Conservation (phyloP, 2,888 invertebrate genomes). For the Leptinotarsa haldemani region DNA sequence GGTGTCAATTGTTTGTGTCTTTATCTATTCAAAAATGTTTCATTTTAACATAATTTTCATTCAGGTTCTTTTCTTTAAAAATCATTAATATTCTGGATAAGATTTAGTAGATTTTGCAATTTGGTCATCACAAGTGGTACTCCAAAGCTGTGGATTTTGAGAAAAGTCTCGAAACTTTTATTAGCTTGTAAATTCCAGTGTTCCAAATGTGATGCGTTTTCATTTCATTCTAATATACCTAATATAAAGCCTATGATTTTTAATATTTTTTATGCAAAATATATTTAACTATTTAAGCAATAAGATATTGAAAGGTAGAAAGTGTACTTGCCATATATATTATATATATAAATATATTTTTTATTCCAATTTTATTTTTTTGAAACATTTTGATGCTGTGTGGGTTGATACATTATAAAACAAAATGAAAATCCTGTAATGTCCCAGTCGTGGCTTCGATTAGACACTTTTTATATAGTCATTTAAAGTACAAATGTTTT, state of each 20-base stretch:
- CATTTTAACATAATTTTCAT: conserved; percentile 20
- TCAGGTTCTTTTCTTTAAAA: neutral
- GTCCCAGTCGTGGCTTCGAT: conserved; percentile 54
- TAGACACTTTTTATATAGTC: conserved; percentile 74
- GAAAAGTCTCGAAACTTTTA: neutral
- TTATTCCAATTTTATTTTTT: conserved; percentile 51
- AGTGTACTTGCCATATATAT: conserved; percentile 49
- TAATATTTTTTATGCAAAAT: conserved; percentile 48
- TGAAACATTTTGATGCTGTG: conserved; percentile 48
- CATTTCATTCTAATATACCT: conserved; percentile 35
- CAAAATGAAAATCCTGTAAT: conserved; percentile 45
- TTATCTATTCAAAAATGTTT: conserved; percentile 24
- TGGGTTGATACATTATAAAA: conserved; percentile 44
- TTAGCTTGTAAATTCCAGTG: conserved; percentile 7
- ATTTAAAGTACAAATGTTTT: conserved; percentile 84
- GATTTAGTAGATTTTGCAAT: neutral
- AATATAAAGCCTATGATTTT: conserved; percentile 44
- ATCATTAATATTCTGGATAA: neutral
- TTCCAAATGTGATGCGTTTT: conserved; percentile 27
- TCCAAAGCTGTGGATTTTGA: neutral
- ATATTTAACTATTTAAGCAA: conserved; percentile 50
- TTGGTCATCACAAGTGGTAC: conserved; percentile 6
- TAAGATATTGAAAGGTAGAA: conserved; percentile 48
- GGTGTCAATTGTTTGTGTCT: conserved; percentile 27
- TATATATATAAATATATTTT: conserved; percentile 48